Base-by-base conservation (phyloP, 2,797 vertebrate species). In the Danio jaintianensis region DNA sequence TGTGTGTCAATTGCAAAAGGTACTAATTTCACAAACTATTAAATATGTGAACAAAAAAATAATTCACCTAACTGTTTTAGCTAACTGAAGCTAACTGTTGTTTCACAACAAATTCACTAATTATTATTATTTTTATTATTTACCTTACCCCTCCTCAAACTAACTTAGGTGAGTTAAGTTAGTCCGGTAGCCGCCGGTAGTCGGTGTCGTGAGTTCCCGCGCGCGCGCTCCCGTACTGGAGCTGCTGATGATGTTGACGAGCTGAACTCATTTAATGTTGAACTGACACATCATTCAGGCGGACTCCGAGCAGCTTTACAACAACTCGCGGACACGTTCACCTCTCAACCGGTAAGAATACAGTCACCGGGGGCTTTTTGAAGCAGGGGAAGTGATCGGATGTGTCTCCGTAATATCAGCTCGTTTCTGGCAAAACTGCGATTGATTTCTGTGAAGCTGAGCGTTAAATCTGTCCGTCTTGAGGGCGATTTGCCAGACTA, bases 271-370 rank as follows among this genome's bases (percentile, higher is more conserved):
- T 69, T 52, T n/a, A 47, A 29, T 69, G 48, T 69, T 38, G 47
- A 75, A 40, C 72, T 38, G 58, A 63, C 48, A 29, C 48, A 66
- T 52, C 48, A 20, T 55, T 64, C 61, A 45, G 59, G 73, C 70
- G 5, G n/a, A 40, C 48, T 12, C 70, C 16, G 15, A 2, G 71
- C 43, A 61, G 43, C 56, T 18, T 61, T 4, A 38, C 12, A 48
- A 38, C 12, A 52, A 53, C 20, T 52, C 10, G 1, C 29, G 38
- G 13, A 43, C n/a, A 29, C 48, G 15, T 53, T 52, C 7, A 6
- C 29, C 22, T 53, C 47, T 18, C 6, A 40, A 5, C n/a, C 4
- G 74, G 74, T 76, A 66, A 29, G 61, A 76, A 55, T 66, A 8
- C 36, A n/a, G 4, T 16, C n/a, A 64, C 50, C 22, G n/a, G 4